These are phyloP conservation scores for Eremobia ochroleuca DNA, from an alignment of 2,888 invertebrate genomes.

Conservation along the genomic window DNA sequence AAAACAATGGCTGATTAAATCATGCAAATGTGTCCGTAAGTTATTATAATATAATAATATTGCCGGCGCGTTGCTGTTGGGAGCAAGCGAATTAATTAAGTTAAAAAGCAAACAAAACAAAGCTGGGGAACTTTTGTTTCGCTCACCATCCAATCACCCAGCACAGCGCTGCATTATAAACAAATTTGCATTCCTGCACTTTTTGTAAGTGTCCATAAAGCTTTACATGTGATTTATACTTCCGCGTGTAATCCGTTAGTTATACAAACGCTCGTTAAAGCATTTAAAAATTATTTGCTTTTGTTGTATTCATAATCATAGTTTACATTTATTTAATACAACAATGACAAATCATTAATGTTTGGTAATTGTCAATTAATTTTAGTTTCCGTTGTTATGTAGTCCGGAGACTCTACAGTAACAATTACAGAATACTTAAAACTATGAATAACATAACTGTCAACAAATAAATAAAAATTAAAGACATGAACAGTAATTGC, in stretches of 20 bases:
- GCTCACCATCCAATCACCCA: conserved; percentile 66
- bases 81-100: conserved; percentile 80
- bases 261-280: conserved; percentile 27
- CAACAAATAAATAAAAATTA: conserved; percentile 1
- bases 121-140: conserved; percentile 73
- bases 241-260: conserved; percentile 35
- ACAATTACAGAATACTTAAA: not conserved
- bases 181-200: conserved; percentile 52
- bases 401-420: not conserved
- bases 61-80: conserved; percentile 68
- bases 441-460: not conserved
- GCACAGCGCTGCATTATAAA: conserved; percentile 66
- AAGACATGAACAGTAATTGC: conserved; percentile 41
- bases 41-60: conserved; percentile 76
- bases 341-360: not conserved
- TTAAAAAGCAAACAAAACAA: conserved; percentile 79
- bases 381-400: not conserved
- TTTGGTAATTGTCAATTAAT: not conserved
- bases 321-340: conserved; percentile 20
- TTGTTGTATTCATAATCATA: conserved; percentile 16
- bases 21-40: conserved; percentile 72
- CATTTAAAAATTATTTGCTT: conserved; percentile 8
- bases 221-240: conserved; percentile 53
- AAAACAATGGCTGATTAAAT: conserved; percentile 72
- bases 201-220: conserved; percentile 48